phyloP scores from a whole-genome alignment of 2,888 invertebrate genomes.

The Sceliomorpha sp. region DNA sequence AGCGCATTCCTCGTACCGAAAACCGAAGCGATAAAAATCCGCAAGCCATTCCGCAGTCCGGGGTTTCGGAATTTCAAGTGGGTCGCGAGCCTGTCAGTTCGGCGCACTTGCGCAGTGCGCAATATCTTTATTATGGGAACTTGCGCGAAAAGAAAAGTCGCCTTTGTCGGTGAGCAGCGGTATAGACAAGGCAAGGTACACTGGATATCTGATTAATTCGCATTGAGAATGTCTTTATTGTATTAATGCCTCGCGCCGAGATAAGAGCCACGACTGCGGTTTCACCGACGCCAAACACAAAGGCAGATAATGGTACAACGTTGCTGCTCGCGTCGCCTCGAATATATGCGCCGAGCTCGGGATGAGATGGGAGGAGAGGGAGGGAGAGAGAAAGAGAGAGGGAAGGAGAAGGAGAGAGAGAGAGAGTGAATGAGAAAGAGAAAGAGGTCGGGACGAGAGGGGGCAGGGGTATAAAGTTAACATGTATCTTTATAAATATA shows the following conservation, averaged over 20 bases:
- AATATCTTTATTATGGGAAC: conserved; percentile 48
- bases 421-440: not conserved
- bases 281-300: conserved; percentile 49
- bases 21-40: no score
- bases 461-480: no score
- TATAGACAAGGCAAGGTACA: conserved; percentile 48
- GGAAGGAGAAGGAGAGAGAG: no score
- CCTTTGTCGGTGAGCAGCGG: conserved; percentile 45
- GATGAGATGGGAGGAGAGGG: not conserved
- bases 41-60: no score
- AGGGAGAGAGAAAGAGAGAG: not conserved
- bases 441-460: no score
- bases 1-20: no score
- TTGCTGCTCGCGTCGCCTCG: conserved; percentile 1
- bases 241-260: conserved; percentile 69
- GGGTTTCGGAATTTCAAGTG: no score
- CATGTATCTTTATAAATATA: conserved; percentile 17
- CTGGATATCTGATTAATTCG: conserved; percentile 70
- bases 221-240: conserved; percentile 78
- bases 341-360: conserved; percentile 6
- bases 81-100: no score
- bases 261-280: conserved; percentile 54
- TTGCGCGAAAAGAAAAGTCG: conserved; percentile 27
- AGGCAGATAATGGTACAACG: conserved; percentile 8
- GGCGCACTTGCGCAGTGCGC: conserved; percentile 8